These are phyloP conservation scores for Drosophila orosa DNA, from an alignment of 1,140 invertebrate genomes.

Conservation along the genomic window DNA sequence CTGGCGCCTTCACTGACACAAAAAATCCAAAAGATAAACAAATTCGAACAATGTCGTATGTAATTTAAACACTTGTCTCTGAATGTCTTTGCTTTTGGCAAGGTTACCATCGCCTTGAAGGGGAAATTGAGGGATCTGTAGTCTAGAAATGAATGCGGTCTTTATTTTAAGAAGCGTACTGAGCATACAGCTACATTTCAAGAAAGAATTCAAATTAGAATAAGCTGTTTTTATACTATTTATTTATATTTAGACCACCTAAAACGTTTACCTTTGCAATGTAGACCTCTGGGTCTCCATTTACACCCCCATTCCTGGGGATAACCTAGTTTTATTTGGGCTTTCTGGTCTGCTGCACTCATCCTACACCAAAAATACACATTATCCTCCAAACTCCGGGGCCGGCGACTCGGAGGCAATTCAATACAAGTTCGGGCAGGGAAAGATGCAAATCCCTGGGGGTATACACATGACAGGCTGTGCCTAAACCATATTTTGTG, in stretches of 20 bases:
- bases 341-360: constrained; percentile 63
- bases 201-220: not conserved
- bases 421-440: constrained; percentile 20
- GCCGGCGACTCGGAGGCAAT: constrained; percentile 31
- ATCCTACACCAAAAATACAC: constrained; percentile 32
- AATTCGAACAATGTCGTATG: constrained; percentile 44
- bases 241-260: not conserved
- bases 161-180: not conserved
- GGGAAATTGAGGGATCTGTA: not conserved
- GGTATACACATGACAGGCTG: constrained; percentile 40
- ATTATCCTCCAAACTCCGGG: constrained; percentile 2
- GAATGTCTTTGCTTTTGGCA: constrained; percentile 18
- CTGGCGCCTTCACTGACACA: constrained; percentile 23
- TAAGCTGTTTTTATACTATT: not conserved
- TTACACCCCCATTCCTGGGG: constrained; percentile 5
- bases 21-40: constrained; percentile 47
- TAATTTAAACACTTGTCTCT: constrained; percentile 47
- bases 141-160: not conserved
- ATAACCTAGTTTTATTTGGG: constrained; percentile 38
- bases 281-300: not conserved
- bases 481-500: constrained; percentile 52
- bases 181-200: not conserved
- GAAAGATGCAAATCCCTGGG: constrained; percentile 40
- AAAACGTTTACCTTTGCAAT: not conserved
- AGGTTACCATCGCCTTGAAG: not conserved